Evolutionary conservation across 2,888 invertebrate genomes (phyloP), one percentile per base, ranked within the genome.

Genomic region (Branchellion lobata): DNA sequence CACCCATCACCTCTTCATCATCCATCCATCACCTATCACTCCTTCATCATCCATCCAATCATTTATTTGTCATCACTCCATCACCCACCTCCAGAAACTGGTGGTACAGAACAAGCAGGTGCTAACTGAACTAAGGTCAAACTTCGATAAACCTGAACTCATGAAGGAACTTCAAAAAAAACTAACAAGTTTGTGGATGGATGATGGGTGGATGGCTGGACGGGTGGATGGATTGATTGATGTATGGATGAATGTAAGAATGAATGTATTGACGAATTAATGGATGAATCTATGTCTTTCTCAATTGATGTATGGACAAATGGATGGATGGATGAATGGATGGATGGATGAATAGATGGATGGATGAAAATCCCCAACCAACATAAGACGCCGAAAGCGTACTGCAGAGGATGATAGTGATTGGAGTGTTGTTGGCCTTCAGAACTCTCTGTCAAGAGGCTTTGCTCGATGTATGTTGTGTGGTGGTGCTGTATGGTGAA

Each of bases 121-220:
- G 21, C 89, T 99, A 11, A 91, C 94, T 81, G 92, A 93, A 81
- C 89, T 99, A 68, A 90, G 99, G 84, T 96, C 96, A 0, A 96
- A 95, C 87, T 99, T 97, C 86, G 99, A 99, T 87, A 97, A 99
- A 86, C 97, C 98, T 0, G 97, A 98, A 84, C 92, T 94, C 53
- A 98, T 99, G 97, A 94, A 94, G 86, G 97, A 98, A 85, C 93
- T 98, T 83, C 94, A 94, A 84, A 84, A 83, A 68, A 85, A 84
- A 85, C 88, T 98, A 79, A 93, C 93, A 84, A 93, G 88, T 88
- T 84, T 86, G 31, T 69, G 24, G 29, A 29, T 65, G 65, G n/a
- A n/a, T n/a, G n/a, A n/a, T n/a, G n/a, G n/a, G n/a, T n/a, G n/a
- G n/a, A n/a, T n/a, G n/a, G n/a, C n/a, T n/a, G n/a, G n/a, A n/a